Conservation (phyloP, 2,888 invertebrate genomes). For the Drosophila longiperda region DNA sequence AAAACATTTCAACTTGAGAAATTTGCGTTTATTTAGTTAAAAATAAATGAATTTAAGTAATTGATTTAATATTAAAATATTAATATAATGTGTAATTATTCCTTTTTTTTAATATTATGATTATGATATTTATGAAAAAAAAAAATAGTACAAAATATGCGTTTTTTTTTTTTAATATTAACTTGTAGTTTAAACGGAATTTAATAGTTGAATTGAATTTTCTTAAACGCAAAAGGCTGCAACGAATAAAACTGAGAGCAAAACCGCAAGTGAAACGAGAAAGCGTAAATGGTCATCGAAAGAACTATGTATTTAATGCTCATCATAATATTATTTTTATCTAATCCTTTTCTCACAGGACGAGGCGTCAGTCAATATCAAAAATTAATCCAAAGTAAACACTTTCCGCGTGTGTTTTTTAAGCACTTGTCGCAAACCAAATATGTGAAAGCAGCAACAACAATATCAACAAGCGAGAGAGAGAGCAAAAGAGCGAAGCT, state of each 20-base stretch:
- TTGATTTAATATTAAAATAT: too few relatives aligned
- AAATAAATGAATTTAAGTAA: too few relatives aligned
- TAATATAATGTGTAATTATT: too few relatives aligned
- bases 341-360: conserved; percentile 9
- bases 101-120: background rate
- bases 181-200: background rate
- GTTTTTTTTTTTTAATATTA: background rate
- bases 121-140: background rate
- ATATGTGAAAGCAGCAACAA: conserved; percentile 46
- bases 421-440: background rate
- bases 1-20: too few relatives aligned
- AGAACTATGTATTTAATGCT: background rate
- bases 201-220: background rate
- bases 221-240: background rate
- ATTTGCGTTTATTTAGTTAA: too few relatives aligned
- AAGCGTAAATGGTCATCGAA: conserved; percentile 11
- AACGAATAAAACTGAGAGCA: background rate
- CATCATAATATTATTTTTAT: background rate
- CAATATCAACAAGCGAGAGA: background rate
- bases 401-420: conserved; percentile 16
- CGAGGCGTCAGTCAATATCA: background rate
- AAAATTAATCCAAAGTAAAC: conserved; percentile 12
- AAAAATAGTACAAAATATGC: background rate
- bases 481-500: background rate
- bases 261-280: conserved; percentile 1